Evolutionary conservation across 2,888 invertebrate genomes (phyloP).

Genomic region (Perizoma affinitatum): DNA sequence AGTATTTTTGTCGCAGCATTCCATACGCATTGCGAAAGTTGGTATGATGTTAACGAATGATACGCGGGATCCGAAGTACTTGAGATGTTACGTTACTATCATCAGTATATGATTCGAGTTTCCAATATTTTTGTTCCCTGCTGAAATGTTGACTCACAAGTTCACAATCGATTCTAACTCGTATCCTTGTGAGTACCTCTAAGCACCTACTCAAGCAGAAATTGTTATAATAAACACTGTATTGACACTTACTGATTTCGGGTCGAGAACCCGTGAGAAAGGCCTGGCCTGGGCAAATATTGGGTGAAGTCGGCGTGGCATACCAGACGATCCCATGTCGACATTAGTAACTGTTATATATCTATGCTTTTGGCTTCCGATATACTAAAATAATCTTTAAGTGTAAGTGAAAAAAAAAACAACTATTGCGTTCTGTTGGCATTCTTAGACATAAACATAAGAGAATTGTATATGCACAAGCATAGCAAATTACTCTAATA

Average conservation of each 20-base stretch:
- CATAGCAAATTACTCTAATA: too few species aligned
- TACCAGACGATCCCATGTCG: slow-evolving; percentile 27
- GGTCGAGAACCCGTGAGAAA: slow-evolving; percentile 66
- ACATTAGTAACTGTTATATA: slow-evolving; percentile 11
- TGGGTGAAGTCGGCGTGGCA: slow-evolving; percentile 44
- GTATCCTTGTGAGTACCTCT: slow-evolving; percentile 18
- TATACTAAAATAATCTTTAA: too few species aligned
- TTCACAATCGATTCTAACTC: neutral
- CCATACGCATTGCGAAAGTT: slow-evolving; percentile 11
- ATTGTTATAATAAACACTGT: slow-evolving; percentile 69
- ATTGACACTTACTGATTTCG: slow-evolving; percentile 72
- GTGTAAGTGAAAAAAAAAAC: too few species aligned
- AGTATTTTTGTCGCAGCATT: slow-evolving; percentile 52
- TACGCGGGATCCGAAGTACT: too few species aligned
- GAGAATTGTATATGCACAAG: too few species aligned
- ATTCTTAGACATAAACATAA: too few species aligned
- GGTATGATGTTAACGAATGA: too few species aligned
- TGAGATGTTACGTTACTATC: too few species aligned
- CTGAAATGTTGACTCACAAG: neutral
- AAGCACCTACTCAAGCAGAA: slow-evolving; percentile 33
- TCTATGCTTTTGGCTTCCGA: slow-evolving; percentile 13
- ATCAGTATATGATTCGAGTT: too few species aligned
- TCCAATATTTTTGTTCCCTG: neutral
- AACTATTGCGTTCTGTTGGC: too few species aligned
- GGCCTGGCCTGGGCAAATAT: slow-evolving; percentile 70